Evolutionary conservation across 2,888 invertebrate species (phyloP).

Genomic region (Chesias legatella): DNA sequence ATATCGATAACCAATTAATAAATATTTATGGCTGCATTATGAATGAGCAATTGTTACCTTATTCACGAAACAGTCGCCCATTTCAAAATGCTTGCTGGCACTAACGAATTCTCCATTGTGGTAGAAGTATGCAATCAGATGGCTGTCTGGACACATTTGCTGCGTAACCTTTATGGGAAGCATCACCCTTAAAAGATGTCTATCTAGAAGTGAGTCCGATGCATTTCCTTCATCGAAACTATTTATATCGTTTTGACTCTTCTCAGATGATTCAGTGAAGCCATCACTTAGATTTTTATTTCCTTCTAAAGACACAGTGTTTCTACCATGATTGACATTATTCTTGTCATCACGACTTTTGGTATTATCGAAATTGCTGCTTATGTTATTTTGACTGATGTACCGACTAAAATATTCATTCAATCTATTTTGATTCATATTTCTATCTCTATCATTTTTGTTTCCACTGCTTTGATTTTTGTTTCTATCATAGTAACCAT

Average conservation of each 20-base stretch:
- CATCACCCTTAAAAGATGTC: conserved; percentile 56
- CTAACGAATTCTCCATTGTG: conserved; percentile 79
- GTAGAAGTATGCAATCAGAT: conserved; percentile 79
- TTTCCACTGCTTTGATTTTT: background rate
- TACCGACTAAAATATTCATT: conserved; percentile 22
- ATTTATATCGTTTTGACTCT: conserved; percentile 4
- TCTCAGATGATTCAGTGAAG: conserved; percentile 6
- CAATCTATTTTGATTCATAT: conserved; percentile 12
- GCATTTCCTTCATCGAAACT: conserved; percentile 17
- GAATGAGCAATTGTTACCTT: too few species aligned
- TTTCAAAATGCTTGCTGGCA: conserved; percentile 73
- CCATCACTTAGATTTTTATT: conserved; percentile 15
- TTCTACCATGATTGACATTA: conserved; percentile 10
- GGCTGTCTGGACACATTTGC: conserved; percentile 76
- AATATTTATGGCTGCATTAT: too few species aligned
- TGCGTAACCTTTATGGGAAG: conserved; percentile 67
- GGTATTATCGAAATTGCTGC: conserved; percentile 7
- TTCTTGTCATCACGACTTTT: conserved; percentile 4
- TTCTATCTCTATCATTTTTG: background rate
- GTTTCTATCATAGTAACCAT: background rate
- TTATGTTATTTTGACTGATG: conserved; percentile 23
- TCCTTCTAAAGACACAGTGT: conserved; percentile 9
- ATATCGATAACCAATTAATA: too few species aligned
- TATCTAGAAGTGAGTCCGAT: conserved; percentile 50
- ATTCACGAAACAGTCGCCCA: conserved; percentile 80